Conservation (phyloP, 2,113 vertebrate species). For the Hydrochoerus hydrochaeris region DNA sequence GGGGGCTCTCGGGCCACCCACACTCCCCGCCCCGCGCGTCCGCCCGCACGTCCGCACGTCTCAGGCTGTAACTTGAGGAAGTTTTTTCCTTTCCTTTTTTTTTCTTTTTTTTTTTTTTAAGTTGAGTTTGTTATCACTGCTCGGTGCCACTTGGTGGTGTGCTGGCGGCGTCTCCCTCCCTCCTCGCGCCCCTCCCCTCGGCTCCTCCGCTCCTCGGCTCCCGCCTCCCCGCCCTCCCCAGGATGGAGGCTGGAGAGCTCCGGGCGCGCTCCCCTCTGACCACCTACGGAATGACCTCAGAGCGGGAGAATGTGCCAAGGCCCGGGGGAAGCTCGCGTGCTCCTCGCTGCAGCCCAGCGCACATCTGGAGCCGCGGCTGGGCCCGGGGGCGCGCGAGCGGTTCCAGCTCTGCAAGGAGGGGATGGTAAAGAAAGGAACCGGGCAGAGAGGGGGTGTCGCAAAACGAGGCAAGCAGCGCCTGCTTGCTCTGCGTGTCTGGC, state of each 20-base stretch:
- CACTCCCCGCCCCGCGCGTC: conserved; percentile 39
- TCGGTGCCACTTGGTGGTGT: conserved; percentile 95
- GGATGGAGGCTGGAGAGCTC: conserved; percentile 87
- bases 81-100: conserved; percentile 76
- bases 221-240: conserved; percentile 83
- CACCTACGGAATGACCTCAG: conserved; percentile 86
- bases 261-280: conserved; percentile 73
- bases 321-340: conserved; percentile 53
- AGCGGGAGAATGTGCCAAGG: conserved; percentile 68
- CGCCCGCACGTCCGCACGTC: conserved; percentile 60
- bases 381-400: conserved; percentile 45
- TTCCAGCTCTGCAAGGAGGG: conserved; percentile 56
- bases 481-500: not conserved
- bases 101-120: conserved; percentile 74
- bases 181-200: conserved; percentile 56
- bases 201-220: conserved; percentile 14
- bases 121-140: conserved; percentile 91
- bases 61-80: conserved; percentile 80
- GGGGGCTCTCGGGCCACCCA: conserved; percentile 68
- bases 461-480: not conserved
- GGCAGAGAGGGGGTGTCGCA: not conserved
- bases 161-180: conserved; percentile 83
- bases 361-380: conserved; percentile 59
- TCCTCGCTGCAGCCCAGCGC: conserved; percentile 39
- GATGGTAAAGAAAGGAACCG: not conserved